phyloP scores from a whole-genome alignment of 2,888 invertebrate genomes.

The Oithona nana region DNA sequence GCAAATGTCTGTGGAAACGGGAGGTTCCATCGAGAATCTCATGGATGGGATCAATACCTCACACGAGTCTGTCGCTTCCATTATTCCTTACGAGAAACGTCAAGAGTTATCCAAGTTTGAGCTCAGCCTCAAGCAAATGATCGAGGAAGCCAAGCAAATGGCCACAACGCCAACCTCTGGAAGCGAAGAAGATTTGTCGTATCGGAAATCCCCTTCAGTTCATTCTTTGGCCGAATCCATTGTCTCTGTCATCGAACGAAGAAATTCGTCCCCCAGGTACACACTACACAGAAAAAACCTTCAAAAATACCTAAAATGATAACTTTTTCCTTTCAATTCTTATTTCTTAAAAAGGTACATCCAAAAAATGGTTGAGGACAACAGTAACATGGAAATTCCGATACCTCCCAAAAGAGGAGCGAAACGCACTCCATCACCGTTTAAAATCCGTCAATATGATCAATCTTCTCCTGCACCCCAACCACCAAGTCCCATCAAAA shows the following conservation, averaged over 20 bases:
- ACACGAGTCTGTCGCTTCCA: background rate
- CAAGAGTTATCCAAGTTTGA: constrained; percentile 14
- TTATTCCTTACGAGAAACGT: constrained; percentile 14
- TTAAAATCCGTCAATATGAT: no score
- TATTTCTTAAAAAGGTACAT: no score
- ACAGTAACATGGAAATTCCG: no score
- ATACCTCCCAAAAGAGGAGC: background rate
- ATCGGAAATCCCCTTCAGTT: constrained; percentile 8
- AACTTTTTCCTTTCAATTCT: no score
- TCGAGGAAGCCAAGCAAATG: constrained; percentile 13
- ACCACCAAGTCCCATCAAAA: no score
- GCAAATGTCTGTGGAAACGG: constrained; percentile 5
- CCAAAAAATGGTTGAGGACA: no score
- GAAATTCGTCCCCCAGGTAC: no score
- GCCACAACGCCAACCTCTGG: background rate
- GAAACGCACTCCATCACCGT: background rate
- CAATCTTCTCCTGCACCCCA: no score
- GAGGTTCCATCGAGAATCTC: constrained; percentile 8
- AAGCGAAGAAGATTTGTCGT: background rate
- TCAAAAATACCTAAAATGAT: no score
- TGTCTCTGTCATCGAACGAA: constrained; percentile 12
- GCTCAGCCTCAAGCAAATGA: constrained; percentile 15
- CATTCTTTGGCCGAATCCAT: constrained; percentile 6
- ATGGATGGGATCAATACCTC: background rate
- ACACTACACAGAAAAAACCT: no score